Percentiles rank a stretch among this genome's conserved stretches.
phyloP scores from a whole-genome alignment of 2,113 vertebrate genomes.

The Archocentrus centrarchus region DNA sequence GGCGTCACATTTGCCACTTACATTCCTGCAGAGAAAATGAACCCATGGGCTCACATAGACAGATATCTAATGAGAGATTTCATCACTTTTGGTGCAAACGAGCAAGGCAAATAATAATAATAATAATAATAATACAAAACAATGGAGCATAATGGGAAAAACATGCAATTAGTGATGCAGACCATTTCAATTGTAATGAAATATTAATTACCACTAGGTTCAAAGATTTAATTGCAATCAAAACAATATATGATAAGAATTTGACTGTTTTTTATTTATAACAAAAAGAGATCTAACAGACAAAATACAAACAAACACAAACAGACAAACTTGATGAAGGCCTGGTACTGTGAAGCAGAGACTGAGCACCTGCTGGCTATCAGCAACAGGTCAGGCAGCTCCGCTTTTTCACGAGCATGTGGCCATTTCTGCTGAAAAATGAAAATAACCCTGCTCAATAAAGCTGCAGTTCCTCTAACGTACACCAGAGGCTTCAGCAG shows the following conservation, averaged over 20 bases:
- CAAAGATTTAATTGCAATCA: not conserved
- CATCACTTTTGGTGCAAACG: slow-evolving; percentile 34
- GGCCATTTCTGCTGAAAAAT: too few relatives aligned
- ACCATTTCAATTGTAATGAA: slow-evolving; percentile 11
- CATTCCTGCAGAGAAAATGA: slow-evolving; percentile 65
- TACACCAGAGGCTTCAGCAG: too few relatives aligned
- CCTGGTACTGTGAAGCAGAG: too few relatives aligned
- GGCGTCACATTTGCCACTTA: slow-evolving; percentile 68
- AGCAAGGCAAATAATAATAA: slow-evolving; percentile 13
- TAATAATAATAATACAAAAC: not conserved
- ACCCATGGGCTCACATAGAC: slow-evolving; percentile 22
- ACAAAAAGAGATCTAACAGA: too few relatives aligned
- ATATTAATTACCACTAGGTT: slow-evolving; percentile 23
- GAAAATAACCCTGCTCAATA: too few relatives aligned
- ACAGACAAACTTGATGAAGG: too few relatives aligned
- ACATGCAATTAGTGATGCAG: not conserved
- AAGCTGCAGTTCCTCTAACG: too few relatives aligned
- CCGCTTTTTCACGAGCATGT: too few relatives aligned
- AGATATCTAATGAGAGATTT: slow-evolving; percentile 43
- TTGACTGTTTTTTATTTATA: not conserved
- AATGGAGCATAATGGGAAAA: not conserved
- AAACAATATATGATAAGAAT: not conserved
- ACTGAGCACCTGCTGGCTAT: too few relatives aligned
- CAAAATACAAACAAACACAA: too few relatives aligned
- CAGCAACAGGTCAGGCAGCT: too few relatives aligned